Evolutionary conservation across 2,888 invertebrate genomes (phyloP).

Genomic region (Pollenia amentaria): DNA sequence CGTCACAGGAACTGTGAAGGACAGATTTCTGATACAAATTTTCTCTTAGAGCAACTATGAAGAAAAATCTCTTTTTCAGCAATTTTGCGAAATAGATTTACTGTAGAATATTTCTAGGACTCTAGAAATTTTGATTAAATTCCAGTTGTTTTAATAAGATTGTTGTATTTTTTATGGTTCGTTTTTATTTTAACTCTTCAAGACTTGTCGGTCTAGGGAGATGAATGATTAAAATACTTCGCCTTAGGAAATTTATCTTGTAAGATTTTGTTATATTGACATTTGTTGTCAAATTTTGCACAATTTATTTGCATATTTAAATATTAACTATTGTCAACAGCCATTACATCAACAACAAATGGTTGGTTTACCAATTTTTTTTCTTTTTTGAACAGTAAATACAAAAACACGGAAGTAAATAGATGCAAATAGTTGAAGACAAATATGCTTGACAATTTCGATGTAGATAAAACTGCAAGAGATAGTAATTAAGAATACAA

Average conservation of each 20-base stretch:
- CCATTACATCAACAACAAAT: slow-evolving; percentile 18
- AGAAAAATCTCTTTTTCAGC: no score
- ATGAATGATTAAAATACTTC: slow-evolving; percentile 4
- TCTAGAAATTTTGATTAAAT: no score
- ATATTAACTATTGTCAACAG: slow-evolving; percentile 4
- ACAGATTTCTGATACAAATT: no score
- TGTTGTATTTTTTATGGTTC: background rate
- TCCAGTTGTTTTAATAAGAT: background rate
- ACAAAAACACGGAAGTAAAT: slow-evolving; percentile 38
- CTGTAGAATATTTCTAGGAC: no score
- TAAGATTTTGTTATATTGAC: background rate
- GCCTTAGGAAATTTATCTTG: slow-evolving; percentile 3
- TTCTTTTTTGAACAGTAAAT: slow-evolving; percentile 5
- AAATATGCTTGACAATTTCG: slow-evolving; percentile 29
- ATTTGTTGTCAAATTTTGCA: slow-evolving; percentile 20
- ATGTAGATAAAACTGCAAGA: slow-evolving; percentile 25
- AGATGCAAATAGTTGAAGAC: slow-evolving; percentile 24
- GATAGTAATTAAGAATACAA: background rate
- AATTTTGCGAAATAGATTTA: no score
- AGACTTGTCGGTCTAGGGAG: background rate
- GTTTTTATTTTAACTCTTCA: background rate
- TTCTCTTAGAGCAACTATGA: no score
- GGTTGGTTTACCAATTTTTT: background rate
- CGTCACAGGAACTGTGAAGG: no score
- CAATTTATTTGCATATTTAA: slow-evolving; percentile 28